A percentile compares a stretch with the other conserved stretches of the same genome.
Conservation (phyloP, 1,140 invertebrate species). For the Drosophila parabipectinata region DNA sequence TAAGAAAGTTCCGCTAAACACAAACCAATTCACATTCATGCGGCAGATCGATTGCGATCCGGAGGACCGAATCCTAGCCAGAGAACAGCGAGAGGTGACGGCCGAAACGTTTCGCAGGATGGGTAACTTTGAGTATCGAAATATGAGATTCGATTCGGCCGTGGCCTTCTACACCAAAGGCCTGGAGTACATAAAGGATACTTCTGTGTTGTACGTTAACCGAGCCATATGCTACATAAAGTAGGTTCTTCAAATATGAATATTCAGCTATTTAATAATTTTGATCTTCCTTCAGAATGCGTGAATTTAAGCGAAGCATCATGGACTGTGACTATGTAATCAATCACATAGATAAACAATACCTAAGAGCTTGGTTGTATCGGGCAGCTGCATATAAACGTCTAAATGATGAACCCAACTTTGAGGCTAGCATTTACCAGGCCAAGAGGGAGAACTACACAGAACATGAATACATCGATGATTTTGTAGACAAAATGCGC, state of each 20-base stretch:
- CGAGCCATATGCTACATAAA: constrained; percentile 45
- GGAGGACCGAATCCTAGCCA: constrained; percentile 8
- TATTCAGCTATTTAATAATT: neutral
- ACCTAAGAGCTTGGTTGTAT: constrained; percentile 59
- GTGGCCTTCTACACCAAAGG: constrained; percentile 40
- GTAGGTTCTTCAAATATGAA: constrained; percentile 22
- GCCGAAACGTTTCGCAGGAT: constrained; percentile 53
- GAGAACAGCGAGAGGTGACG: constrained; percentile 36
- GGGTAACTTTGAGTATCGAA: constrained; percentile 54
- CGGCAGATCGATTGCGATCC: constrained; percentile 35
- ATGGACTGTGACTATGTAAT: constrained; percentile 56
- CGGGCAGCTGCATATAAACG: constrained; percentile 50
- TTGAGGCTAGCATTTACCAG: constrained; percentile 24
- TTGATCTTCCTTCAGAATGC: constrained; percentile 23
- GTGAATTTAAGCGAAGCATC: constrained; percentile 40
- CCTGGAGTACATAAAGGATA: constrained; percentile 40
- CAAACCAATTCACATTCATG: constrained; percentile 62
- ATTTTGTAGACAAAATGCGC: constrained; percentile 51
- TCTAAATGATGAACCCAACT: constrained; percentile 41
- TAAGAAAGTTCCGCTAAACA: neutral
- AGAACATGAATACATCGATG: constrained; percentile 32
- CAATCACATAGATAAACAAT: constrained; percentile 23
- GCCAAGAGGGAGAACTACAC: constrained; percentile 32
- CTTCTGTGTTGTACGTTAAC: constrained; percentile 60
- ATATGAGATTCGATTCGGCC: constrained; percentile 15